Conservation (phyloP, 2,113 vertebrate species). For the cat (Felis catus) region DNA sequence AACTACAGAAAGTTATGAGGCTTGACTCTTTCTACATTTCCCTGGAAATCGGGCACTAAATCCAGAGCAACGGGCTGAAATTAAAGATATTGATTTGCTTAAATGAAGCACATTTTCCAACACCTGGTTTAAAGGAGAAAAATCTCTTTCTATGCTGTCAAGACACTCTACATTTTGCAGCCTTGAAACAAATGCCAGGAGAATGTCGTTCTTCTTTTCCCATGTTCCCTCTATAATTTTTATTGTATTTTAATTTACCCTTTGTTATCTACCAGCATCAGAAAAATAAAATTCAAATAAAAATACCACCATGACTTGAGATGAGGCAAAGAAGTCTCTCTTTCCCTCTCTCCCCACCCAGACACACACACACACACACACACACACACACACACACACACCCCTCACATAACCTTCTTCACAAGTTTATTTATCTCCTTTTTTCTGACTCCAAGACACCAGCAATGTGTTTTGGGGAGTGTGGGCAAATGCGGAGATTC, state of each 20-base stretch:
- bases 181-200: conserved; percentile 72
- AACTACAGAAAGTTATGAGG: conserved; percentile 44
- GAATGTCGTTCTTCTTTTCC: conserved; percentile 58
- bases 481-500: neutral
- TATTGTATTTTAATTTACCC: conserved; percentile 63
- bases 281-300: conserved; percentile 56
- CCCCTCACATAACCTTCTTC: neutral
- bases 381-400: neutral
- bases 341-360: neutral
- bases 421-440: neutral
- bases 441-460: neutral
- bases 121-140: conserved; percentile 67
- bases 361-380: neutral
- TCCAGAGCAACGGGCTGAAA: conserved; percentile 57
- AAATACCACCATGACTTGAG: conserved; percentile 32
- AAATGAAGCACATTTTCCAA: conserved; percentile 64
- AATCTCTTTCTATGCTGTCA: conserved; percentile 52
- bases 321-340: neutral
- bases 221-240: conserved; percentile 54
- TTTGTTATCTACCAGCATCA: conserved; percentile 58
- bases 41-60: conserved; percentile 67
- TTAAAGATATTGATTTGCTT: conserved; percentile 76
- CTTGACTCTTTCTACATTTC: conserved; percentile 59
- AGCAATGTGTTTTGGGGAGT: neutral
- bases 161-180: conserved; percentile 54